These are phyloP conservation scores for Conus canariensis DNA, from an alignment of 2,888 invertebrate species.

Conservation along the genomic window DNA sequence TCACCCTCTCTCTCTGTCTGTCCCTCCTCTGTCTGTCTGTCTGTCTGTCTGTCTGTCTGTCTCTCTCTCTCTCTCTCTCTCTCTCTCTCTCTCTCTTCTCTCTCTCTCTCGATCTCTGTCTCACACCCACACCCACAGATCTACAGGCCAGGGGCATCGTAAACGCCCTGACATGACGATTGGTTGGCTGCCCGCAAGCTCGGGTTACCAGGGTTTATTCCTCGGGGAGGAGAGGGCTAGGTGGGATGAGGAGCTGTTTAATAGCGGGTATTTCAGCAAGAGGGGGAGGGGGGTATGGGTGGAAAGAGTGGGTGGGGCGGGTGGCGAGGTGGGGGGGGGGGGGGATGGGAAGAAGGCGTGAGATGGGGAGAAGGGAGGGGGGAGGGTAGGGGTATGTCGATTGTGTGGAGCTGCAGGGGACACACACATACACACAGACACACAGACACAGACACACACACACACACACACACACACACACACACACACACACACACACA, in stretches of 20 bases:
- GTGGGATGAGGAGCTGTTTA: no score
- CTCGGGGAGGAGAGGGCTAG: no score
- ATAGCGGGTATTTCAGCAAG: no score
- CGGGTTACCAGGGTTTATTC: background rate
- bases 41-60: slow-evolving; percentile 8
- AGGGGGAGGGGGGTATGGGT: background rate
- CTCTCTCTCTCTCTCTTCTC: no score
- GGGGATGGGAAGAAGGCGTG: background rate
- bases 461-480: background rate
- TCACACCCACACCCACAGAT: no score
- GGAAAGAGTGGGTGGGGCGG: background rate
- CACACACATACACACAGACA: background rate
- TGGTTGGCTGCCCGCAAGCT: no score
- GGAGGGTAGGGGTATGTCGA: background rate
- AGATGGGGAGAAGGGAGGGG: background rate
- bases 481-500: background rate
- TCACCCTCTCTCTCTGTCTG: no score
- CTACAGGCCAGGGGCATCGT: no score
- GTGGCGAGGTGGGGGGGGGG: background rate
- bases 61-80: background rate
- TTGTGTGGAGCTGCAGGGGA: no score
- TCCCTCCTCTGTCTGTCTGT: no score
- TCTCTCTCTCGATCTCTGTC: no score
- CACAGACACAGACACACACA: background rate
- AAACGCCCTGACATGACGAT: no score